Evolutionary conservation across 2,888 invertebrate genomes (phyloP).

Genomic region (Neoitamus cyanurus): DNA sequence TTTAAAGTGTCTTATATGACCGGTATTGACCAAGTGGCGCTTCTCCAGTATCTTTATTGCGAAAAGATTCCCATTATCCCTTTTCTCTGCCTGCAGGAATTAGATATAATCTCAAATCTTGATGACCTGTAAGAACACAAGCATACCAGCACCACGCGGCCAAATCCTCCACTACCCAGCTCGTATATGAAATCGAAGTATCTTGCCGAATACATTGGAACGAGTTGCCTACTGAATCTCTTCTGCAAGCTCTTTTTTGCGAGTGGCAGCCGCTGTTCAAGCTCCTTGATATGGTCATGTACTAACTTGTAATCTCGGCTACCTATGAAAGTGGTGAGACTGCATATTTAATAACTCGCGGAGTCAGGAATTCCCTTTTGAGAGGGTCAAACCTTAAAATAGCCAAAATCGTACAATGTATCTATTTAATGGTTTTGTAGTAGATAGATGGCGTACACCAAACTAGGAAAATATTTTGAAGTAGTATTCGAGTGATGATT

Average conservation of each 20-base stretch:
- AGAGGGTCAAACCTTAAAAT: too few relatives aligned
- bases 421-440: too few relatives aligned
- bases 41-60: constrained; percentile 91
- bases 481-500: too few relatives aligned
- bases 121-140: background rate
- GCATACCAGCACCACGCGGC: constrained; percentile 75
- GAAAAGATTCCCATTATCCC: constrained; percentile 70
- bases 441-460: too few relatives aligned
- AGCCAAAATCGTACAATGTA: too few relatives aligned
- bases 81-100: constrained; percentile 67
- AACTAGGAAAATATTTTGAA: too few relatives aligned
- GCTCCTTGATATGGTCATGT: background rate
- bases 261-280: background rate
- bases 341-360: too few relatives aligned
- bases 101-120: background rate
- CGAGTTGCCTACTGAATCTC: constrained; percentile 3
- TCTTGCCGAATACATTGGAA: constrained; percentile 53
- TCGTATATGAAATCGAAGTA: constrained; percentile 81
- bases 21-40: constrained; percentile 81
- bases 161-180: constrained; percentile 87
- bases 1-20: constrained; percentile 85
- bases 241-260: background rate
- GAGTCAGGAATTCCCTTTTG: too few relatives aligned
- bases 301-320: too few relatives aligned
- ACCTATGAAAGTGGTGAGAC: too few relatives aligned